A percentile compares a stretch with the other conserved stretches of the same genome.
phyloP scores from a whole-genome alignment of 2,888 invertebrate species.

The Eugnorisma glareosa region DNA sequence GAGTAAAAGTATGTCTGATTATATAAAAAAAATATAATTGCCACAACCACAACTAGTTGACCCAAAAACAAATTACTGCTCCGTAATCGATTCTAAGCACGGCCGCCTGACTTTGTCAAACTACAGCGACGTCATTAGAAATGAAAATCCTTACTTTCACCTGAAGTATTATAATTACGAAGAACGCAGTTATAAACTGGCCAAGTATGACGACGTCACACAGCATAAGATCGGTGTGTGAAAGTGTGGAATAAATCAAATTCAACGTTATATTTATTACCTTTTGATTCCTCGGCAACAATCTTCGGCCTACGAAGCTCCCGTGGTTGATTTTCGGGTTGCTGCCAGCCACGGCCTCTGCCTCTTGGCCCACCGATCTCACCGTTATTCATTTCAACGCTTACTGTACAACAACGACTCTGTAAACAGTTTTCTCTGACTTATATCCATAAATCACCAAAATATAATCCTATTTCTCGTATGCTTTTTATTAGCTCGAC shows the following conservation, averaged over 20 bases:
- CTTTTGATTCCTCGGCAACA: conserved; percentile 82
- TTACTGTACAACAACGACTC: conserved; percentile 70
- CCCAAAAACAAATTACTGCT: conserved; percentile 69
- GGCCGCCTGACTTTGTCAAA: conserved; percentile 80
- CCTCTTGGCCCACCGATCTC: conserved; percentile 88
- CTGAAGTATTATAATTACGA: conserved; percentile 81
- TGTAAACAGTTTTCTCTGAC: conserved; percentile 71
- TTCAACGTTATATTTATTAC: conserved; percentile 70
- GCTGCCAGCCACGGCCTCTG: conserved; percentile 89
- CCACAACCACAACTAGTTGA: conserved; percentile 61
- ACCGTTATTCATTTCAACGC: conserved; percentile 89
- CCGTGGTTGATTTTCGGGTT: conserved; percentile 86
- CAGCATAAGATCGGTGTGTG: conserved; percentile 68
- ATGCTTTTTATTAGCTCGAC: conserved; percentile 68
- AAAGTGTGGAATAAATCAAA: conserved; percentile 71
- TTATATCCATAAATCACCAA: conserved; percentile 82
- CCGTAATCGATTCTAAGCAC: conserved; percentile 68
- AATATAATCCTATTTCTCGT: conserved; percentile 61
- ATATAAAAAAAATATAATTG: conserved; percentile 39
- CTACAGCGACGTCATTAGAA: conserved; percentile 85
- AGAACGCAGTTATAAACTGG: conserved; percentile 77
- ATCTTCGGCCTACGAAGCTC: conserved; percentile 87
- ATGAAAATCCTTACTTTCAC: conserved; percentile 89
- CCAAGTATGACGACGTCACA: conserved; percentile 80
- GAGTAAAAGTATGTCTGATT: conserved; percentile 50